Percentiles rank a stretch among this genome's conserved stretches.
Conservation (phyloP, 2,113 vertebrate species). For the Clupea harengus region DNA sequence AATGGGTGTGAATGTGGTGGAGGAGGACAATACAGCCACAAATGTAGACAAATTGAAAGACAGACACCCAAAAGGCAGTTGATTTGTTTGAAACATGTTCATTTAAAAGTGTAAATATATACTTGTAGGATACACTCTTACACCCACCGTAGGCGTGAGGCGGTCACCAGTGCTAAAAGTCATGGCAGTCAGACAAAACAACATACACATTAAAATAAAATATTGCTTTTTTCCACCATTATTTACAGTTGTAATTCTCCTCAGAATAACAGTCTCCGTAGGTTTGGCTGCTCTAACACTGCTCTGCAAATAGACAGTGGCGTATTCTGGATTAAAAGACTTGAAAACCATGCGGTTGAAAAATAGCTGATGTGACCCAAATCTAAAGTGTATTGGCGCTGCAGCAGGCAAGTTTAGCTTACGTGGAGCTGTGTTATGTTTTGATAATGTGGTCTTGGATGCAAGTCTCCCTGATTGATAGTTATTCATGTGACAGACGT, state of each 20-base stretch:
- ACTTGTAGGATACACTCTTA: not conserved
- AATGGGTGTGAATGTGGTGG: not conserved
- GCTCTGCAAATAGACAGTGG: not conserved
- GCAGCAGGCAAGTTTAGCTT: not conserved
- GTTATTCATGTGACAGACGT: conserved; percentile 4
- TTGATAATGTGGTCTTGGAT: conserved; percentile 9
- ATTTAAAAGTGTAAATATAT: conserved; percentile 15
- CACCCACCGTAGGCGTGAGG: not conserved
- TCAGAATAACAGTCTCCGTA: not conserved
- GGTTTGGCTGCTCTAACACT: not conserved
- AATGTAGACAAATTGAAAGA: not conserved
- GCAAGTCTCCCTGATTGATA: not conserved
- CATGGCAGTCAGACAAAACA: conserved; percentile 5
- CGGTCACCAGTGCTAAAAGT: not conserved
- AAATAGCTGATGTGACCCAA: conserved; percentile 9
- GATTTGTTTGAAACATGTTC: conserved; percentile 10
- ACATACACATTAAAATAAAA: conserved; percentile 3
- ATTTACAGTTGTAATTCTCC: conserved; percentile 8
- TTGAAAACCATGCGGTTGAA: not conserved
- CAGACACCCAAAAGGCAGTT: not conserved
- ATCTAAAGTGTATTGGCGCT: not conserved
- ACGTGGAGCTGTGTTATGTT: not conserved
- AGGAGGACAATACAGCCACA: not conserved
- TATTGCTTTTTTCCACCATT: not conserved
- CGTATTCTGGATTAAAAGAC: not conserved